Base-by-base conservation (phyloP, 2,113 vertebrate genomes). In the Silurus glanis region DNA sequence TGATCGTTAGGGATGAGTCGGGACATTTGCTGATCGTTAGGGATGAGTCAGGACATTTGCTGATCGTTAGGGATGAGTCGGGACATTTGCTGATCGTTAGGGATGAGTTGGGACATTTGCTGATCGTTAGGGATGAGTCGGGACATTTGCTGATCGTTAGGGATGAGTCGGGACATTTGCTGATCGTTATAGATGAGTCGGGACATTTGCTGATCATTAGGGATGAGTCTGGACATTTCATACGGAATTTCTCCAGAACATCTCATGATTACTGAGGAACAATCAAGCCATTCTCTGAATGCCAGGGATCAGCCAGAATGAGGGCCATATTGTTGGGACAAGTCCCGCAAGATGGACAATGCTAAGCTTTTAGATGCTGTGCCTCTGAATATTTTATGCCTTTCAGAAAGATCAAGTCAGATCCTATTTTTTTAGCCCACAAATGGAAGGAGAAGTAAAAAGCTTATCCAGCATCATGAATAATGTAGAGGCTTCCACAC, bases 401-500 rank as follows among this genome's bases (percentile, higher is more conserved):
- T n/a, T 51, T 81, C 16, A 47, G 53, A 67, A 85, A 53, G 45
- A 19, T 72, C 72, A 4, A 6, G 83, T 25, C 53, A 14, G 58
- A 67, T 58, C 9, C 66, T 53, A 62, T 62, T 84, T 59, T 81
- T 82, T 84, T 76, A 37, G 45, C 61, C 69, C 79, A 85, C 62
- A 67, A 86, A 86, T 69, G 67, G 76, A 76, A 81, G 84, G 47
- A 67, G 71, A 67, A 58, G 76, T 19, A 6, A 82, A 89, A 89
- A 89, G 80, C 89, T 91, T 88, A 91, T 90, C 90, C 88, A 67
- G 75, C 17, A 3, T 6, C 71, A 92, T 95, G 91, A 95, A 94
- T 95, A 94, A 94, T 95, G 90, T 86, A 95, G 83, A 23, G 13
- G 55, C 66, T 88, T 76, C 89, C 88, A 90, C 82, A 75, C 79